phyloP scores from a whole-genome alignment of 2,888 invertebrate genomes.

The Reticulitermes lucifugus region DNA sequence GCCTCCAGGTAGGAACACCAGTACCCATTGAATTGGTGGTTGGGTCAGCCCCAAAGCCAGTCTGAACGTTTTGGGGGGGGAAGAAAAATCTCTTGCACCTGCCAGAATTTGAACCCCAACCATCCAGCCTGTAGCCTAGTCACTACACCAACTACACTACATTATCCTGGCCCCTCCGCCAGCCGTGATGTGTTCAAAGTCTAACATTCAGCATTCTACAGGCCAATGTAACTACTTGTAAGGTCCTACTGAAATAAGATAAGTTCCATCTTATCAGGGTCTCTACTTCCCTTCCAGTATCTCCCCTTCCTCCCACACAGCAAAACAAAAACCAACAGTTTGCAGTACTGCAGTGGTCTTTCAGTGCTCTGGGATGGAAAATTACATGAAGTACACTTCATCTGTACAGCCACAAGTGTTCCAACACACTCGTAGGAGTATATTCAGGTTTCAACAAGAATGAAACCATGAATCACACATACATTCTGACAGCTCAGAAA shows the following conservation, averaged over 20 bases:
- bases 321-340: not conserved
- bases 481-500: not conserved
- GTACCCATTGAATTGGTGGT: too few relatives aligned
- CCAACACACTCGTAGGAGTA: not conserved
- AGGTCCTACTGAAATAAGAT: not conserved
- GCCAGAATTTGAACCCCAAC: too few relatives aligned
- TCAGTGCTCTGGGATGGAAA: not conserved
- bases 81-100: too few relatives aligned
- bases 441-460: not conserved
- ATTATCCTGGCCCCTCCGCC: too few relatives aligned
- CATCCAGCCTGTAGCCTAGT: too few relatives aligned
- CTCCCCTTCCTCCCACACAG: not conserved
- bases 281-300: conserved; percentile 9
- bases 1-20: too few relatives aligned
- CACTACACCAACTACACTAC: too few relatives aligned
- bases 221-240: not conserved
- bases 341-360: not conserved
- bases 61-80: too few relatives aligned
- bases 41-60: too few relatives aligned
- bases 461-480: not conserved
- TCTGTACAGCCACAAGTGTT: not conserved
- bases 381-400: not conserved
- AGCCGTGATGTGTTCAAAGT: not conserved
- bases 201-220: not conserved
- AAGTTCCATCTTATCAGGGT: not conserved